These are phyloP conservation scores for Muscicapa adusta DNA, from an alignment of 2,113 vertebrate species.

Conservation along the genomic window DNA sequence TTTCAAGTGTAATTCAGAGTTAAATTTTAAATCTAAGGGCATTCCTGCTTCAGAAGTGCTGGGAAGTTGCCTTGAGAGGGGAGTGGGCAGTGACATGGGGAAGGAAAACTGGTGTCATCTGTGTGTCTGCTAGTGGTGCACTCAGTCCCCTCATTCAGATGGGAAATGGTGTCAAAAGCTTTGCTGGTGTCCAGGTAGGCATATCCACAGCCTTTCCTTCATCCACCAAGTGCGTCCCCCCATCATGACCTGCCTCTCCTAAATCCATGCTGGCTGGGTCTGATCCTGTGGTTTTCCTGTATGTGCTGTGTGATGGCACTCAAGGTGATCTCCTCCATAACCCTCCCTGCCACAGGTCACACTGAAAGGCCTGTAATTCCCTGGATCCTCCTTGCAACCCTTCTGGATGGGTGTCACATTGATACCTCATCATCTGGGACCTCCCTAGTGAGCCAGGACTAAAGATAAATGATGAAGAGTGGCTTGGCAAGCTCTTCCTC, in stretches of 20 bases:
- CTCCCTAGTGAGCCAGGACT: background rate
- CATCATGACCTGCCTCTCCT: background rate
- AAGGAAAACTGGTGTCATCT: background rate
- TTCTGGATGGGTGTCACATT: background rate
- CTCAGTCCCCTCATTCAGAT: background rate
- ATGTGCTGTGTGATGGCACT: fast-evolving
- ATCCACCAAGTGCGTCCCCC: background rate
- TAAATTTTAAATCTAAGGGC: background rate
- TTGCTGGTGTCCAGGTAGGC: fast-evolving
- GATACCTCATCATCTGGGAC: background rate
- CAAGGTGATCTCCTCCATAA: background rate
- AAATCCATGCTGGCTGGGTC: background rate
- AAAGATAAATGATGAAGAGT: background rate
- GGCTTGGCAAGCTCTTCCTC: background rate
- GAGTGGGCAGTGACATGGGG: fast-evolving
- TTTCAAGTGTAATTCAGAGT: background rate
- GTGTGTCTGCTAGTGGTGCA: background rate
- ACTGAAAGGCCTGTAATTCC: background rate
- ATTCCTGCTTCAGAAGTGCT: background rate
- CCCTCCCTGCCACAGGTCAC: background rate
- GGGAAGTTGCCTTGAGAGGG: background rate
- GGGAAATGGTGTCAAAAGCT: background rate
- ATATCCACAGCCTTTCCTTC: background rate
- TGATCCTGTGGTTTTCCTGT: background rate
- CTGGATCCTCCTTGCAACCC: background rate